phyloP scores from a whole-genome alignment of 2,113 vertebrate species.

The Carollia perspicillata region DNA sequence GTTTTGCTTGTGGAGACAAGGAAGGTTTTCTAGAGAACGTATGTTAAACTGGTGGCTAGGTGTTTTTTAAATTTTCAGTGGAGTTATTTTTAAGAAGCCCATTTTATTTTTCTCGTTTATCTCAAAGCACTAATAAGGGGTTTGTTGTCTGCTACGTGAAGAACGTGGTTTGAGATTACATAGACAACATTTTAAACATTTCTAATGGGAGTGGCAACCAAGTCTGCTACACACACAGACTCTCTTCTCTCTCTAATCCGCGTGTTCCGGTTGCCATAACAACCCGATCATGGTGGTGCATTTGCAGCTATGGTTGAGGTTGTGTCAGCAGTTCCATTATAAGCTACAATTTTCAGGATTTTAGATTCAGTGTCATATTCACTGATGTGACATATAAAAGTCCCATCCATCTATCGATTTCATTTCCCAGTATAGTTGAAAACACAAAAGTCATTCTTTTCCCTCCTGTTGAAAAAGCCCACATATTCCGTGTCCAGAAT shows the following conservation, averaged over 20 bases:
- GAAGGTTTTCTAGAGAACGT: background rate
- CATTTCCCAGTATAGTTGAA: background rate
- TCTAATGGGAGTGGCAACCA: constrained; percentile 34
- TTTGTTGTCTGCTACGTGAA: background rate
- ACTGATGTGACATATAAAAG: constrained; percentile 52
- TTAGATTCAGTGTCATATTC: constrained; percentile 73
- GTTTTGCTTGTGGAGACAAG: background rate
- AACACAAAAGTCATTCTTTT: background rate
- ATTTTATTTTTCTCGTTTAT: background rate
- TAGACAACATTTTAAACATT: constrained; percentile 47
- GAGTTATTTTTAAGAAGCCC: background rate
- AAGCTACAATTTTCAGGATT: constrained; percentile 77
- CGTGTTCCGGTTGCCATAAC: constrained; percentile 84
- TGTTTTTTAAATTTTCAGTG: background rate
- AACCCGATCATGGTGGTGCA: constrained; percentile 78
- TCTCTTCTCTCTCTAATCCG: constrained; percentile 65
- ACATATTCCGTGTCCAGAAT: background rate
- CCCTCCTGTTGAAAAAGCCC: background rate
- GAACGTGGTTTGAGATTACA: background rate
- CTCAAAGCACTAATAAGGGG: constrained; percentile 6
- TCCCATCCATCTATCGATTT: constrained; percentile 31
- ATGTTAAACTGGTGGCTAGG: background rate
- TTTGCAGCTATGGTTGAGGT: constrained; percentile 78
- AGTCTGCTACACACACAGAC: constrained; percentile 35
- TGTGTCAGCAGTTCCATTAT: constrained; percentile 79